Evolutionary conservation across 2,888 invertebrate genomes (phyloP).

Genomic region (Chrysodeixis includens): DNA sequence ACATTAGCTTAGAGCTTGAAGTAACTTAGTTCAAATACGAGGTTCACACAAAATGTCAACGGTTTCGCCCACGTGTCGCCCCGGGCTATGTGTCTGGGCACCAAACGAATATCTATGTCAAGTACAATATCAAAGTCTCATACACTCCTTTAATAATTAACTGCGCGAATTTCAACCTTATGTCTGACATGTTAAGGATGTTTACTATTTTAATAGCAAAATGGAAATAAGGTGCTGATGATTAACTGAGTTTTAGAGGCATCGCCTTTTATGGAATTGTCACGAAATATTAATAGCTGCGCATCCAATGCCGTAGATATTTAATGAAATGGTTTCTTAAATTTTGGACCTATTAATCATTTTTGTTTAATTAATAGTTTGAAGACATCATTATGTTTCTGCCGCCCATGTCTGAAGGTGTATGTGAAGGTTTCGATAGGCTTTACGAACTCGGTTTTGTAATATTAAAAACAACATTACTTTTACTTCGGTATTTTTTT

Average conservation of each 20-base stretch:
- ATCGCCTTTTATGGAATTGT: slow-evolving; percentile 67
- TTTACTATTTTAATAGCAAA: slow-evolving; percentile 13
- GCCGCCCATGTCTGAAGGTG: background rate
- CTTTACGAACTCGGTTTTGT: background rate
- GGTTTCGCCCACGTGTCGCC: slow-evolving; percentile 68
- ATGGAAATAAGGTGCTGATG: slow-evolving; percentile 44
- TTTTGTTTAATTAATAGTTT: slow-evolving; percentile 15
- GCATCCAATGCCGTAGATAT: slow-evolving; percentile 47
- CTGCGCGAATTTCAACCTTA: slow-evolving; percentile 34
- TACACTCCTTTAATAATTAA: slow-evolving; percentile 8
- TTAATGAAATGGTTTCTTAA: slow-evolving; percentile 34
- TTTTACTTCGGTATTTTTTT: too few species aligned
- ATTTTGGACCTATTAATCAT: slow-evolving; percentile 41
- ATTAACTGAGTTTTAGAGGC: slow-evolving; percentile 58
- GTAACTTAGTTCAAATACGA: slow-evolving; percentile 60
- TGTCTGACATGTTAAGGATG: background rate
- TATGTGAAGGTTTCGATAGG: background rate
- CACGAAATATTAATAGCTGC: slow-evolving; percentile 60
- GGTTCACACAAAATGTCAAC: slow-evolving; percentile 64
- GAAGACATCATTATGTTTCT: slow-evolving; percentile 7
- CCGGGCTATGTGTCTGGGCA: slow-evolving; percentile 60
- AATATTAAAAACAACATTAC: too few species aligned
- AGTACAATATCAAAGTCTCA: slow-evolving; percentile 63
- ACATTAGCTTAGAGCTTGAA: slow-evolving; percentile 38
- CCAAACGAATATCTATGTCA: slow-evolving; percentile 74